A percentile compares a stretch with the other conserved stretches of the same genome.
phyloP scores from a whole-genome alignment of 2,113 vertebrate genomes.

The Philantomba maxwellii region DNA sequence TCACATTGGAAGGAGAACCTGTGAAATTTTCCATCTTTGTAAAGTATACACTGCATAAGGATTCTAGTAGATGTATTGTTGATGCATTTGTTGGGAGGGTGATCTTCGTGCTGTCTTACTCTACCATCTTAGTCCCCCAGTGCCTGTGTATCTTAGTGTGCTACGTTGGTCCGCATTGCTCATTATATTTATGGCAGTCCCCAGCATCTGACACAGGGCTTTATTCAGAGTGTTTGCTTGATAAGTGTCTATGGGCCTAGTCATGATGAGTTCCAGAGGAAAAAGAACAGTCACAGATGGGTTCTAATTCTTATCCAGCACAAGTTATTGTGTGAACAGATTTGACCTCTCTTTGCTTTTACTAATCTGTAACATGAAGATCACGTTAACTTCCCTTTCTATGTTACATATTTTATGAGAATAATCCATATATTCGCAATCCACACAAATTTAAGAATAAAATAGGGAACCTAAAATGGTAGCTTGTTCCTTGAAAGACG shows the following conservation, averaged over 20 bases:
- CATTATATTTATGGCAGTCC: neutral
- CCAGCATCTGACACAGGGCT: neutral
- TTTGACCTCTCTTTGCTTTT: neutral
- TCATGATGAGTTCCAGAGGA: neutral
- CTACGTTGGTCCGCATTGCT: neutral
- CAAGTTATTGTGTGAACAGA: neutral
- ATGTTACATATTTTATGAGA: neutral
- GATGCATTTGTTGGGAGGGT: no score
- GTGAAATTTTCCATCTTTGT: no score
- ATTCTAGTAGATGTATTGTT: no score
- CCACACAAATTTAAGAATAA: neutral
- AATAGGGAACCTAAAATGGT: neutral
- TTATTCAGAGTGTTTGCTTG: neutral
- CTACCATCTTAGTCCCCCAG: neutral
- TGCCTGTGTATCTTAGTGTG: neutral
- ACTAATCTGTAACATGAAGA: neutral
- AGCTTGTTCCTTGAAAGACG: neutral
- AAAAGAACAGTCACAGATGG: neutral
- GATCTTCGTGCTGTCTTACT: no score
- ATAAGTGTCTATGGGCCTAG: neutral
- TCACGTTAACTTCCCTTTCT: neutral
- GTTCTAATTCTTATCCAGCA: neutral
- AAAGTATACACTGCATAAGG: no score
- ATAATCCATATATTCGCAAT: neutral
- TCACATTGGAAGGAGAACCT: no score